These are phyloP conservation scores for Reticulitermes lucifugus DNA, from an alignment of 2,888 invertebrate genomes.

Conservation along the genomic window DNA sequence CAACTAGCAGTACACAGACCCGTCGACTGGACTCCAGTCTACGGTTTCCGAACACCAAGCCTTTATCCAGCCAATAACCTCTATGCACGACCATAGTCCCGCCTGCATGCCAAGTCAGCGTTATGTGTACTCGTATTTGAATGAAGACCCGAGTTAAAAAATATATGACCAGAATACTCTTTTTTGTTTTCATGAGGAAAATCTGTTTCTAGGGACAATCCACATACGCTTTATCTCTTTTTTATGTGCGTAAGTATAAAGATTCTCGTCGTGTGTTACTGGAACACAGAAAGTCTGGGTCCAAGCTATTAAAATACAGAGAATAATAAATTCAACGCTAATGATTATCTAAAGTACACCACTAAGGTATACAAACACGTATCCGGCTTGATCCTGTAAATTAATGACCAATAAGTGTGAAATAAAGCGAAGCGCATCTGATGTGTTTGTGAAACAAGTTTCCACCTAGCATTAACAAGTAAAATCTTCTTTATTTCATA, in stretches of 20 bases:
- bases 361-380: background rate
- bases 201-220: background rate
- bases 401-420: background rate
- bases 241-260: background rate
- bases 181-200: background rate
- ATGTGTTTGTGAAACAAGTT: background rate
- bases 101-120: conserved; percentile 25
- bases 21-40: background rate
- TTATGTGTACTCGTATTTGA: conserved; percentile 19
- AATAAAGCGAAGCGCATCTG: background rate
- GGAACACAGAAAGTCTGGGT: background rate
- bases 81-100: conserved; percentile 33
- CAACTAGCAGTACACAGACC: background rate
- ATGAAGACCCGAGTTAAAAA: conserved; percentile 3
- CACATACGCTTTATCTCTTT: background rate
- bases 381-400: background rate
- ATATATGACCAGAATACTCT: conserved; percentile 11
- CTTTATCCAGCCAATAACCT: conserved; percentile 42
- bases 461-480: background rate
- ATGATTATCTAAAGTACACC: background rate
- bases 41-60: background rate
- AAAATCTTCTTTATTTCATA: background rate
- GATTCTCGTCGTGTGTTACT: background rate
- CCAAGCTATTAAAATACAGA: background rate
- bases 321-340: background rate